Percentiles rank a stretch among this genome's conserved stretches.
phyloP scores from a whole-genome alignment of 2,113 vertebrate genomes.

The Xenopus laevis region DNA sequence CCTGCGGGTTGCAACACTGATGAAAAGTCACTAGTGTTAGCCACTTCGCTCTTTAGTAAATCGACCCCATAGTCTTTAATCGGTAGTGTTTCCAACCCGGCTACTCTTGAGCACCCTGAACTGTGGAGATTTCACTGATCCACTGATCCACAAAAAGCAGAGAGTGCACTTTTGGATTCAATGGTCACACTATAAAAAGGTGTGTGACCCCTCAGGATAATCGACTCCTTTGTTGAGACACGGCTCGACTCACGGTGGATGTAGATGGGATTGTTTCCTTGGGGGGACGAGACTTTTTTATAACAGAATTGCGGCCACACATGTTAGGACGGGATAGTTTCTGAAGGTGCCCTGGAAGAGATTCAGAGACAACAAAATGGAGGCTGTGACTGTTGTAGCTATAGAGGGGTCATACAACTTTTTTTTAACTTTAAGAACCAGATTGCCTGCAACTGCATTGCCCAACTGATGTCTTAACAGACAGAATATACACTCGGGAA shows the following conservation, averaged over 20 bases:
- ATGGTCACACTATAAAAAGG: no score
- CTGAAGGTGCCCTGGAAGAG: conserved; percentile 38
- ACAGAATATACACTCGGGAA: neutral
- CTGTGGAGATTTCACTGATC: no score
- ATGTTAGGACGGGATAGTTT: conserved; percentile 5
- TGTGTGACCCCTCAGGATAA: neutral
- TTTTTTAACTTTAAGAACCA: neutral
- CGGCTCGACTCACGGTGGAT: conserved; percentile 1
- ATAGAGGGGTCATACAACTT: neutral
- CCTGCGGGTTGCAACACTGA: no score
- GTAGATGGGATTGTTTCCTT: conserved; percentile 16
- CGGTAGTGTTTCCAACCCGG: no score
- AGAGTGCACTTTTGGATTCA: no score
- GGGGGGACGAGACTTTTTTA: conserved; percentile 15
- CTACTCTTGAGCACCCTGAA: no score
- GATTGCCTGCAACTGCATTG: no score
- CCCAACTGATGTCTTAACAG: neutral
- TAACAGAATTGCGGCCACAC: neutral
- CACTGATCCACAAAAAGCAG: no score
- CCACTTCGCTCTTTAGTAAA: no score
- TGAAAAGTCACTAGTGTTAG: no score
- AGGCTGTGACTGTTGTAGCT: neutral
- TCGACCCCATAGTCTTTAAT: no score
- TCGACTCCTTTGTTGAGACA: conserved; percentile 21
- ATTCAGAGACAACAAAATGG: neutral